These are phyloP conservation scores for Portevinia maculata DNA, from an alignment of 2,888 invertebrate genomes.

Conservation along the genomic window DNA sequence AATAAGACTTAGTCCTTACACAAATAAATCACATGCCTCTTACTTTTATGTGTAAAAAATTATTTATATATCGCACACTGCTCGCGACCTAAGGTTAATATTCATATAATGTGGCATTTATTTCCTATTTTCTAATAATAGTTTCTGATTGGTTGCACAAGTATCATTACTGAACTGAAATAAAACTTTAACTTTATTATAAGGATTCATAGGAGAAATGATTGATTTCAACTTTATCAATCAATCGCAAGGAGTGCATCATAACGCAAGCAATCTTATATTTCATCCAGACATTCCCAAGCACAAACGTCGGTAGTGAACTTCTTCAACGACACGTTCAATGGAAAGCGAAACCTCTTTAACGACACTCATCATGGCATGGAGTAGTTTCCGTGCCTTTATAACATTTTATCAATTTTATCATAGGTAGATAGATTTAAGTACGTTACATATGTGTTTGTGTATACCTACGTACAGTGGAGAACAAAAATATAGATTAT, in stretches of 20 bases:
- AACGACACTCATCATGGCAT: slow-evolving; percentile 16
- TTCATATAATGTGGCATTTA: neutral
- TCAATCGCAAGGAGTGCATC: slow-evolving; percentile 31
- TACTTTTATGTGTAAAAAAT: too few relatives aligned
- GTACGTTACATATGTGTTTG: neutral
- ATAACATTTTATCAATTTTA: too few relatives aligned
- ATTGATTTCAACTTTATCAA: slow-evolving; percentile 49
- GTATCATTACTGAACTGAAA: slow-evolving; percentile 23
- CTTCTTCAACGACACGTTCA: slow-evolving; percentile 12
- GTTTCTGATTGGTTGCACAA: slow-evolving; percentile 31
- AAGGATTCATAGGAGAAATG: slow-evolving; percentile 27
- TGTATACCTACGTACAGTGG: neutral
- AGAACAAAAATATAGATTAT: slow-evolving; percentile 23
- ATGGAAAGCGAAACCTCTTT: slow-evolving; percentile 24
- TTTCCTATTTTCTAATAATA: neutral
- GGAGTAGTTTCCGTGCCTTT: slow-evolving; percentile 20
- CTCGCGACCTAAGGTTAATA: neutral
- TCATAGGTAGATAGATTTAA: neutral
- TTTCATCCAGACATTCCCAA: neutral
- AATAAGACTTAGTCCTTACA: too few relatives aligned
- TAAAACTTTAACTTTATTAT: slow-evolving; percentile 21
- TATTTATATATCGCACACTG: too few relatives aligned
- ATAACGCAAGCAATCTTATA: slow-evolving; percentile 13
- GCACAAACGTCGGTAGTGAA: neutral
- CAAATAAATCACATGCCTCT: too few relatives aligned